Base-by-base conservation (phyloP, 1,140 invertebrate species). In the Odontomachus brunneus region DNA sequence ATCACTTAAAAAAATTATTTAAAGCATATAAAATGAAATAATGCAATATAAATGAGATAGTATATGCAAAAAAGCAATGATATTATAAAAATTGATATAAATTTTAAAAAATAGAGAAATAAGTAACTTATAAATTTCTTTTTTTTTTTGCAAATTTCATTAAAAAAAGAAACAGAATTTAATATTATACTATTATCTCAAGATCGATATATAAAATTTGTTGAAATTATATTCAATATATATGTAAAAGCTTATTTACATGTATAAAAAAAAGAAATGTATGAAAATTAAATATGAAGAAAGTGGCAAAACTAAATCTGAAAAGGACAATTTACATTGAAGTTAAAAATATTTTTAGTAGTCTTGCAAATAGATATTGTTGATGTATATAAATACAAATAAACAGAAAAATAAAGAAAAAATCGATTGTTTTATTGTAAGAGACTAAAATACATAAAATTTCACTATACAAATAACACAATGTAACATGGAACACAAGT, bases 351-450 rank as follows among this genome's bases (percentile, higher is more conserved):
- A 26, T 3, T 75, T 17, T 66, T 17, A 33, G 38, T 7, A 11
- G 0, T 15, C 33, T 65, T 12, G 15, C 5, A 49, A 0, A 19
- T 0, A 44, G 0, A 44, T 44, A 55, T 17, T 7, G 17, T 0
- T 14, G 17, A 19, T 69, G 4, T 2, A 29, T 14, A 62, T 60
- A 38, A 44, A 29, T 14, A 62, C 51, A 38, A 44, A 63, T 60
- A 53, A 62, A 29, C 48, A 51, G 49, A 74, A 22, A 38, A 51
- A 60, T 22, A 44, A 67, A 22, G 12, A 73, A 55, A 22, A 17
- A 67, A 55, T 14, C 26, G 38, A 53, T 24, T 12, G 22, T 63
- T 66, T 29, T 49, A 63, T 60, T 82, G 33, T 26, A 29, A 33
- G 2, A 26, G 44, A 38, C 24, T 3, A 78, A 14, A 17, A 17